Evolutionary conservation across 2,888 invertebrate species (phyloP).

Genomic region (Melieria omissa): DNA sequence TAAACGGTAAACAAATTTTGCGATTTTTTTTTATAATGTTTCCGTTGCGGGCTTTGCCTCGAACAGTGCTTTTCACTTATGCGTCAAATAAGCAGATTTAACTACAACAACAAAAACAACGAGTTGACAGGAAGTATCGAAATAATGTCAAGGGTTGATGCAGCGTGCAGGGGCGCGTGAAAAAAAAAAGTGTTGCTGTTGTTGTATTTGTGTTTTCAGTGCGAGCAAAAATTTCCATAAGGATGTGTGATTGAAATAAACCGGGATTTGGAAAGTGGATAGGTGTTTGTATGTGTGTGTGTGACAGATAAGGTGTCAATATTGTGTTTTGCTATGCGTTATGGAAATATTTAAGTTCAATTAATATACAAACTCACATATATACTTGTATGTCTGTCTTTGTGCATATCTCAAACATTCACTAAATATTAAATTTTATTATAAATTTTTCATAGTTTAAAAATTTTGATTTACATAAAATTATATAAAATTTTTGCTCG

Average conservation of each 20-base stretch:
- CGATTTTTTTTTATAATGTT: constrained; percentile 40
- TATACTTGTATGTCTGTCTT: no score
- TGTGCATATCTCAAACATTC: no score
- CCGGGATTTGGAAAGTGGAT: no score
- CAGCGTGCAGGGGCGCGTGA: neutral
- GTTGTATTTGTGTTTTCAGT: neutral
- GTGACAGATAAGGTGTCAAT: no score
- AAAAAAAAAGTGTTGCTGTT: constrained; percentile 10
- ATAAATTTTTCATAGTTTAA: neutral
- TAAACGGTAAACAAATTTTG: constrained; percentile 63
- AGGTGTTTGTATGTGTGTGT: no score
- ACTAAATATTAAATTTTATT: neutral
- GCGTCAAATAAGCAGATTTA: constrained; percentile 46
- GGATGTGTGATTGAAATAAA: no score
- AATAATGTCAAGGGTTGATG: constrained; percentile 24
- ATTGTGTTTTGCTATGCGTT: no score
- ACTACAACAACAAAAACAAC: constrained; percentile 18
- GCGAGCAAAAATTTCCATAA: neutral
- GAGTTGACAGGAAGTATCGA: constrained; percentile 1
- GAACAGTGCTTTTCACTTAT: constrained; percentile 61
- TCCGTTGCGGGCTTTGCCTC: constrained; percentile 45
- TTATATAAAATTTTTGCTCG: neutral
- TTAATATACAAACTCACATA: no score
- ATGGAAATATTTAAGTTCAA: no score
- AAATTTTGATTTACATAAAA: neutral